phyloP scores from a whole-genome alignment of 1,140 invertebrate genomes.

The Cephus cinctus region DNA sequence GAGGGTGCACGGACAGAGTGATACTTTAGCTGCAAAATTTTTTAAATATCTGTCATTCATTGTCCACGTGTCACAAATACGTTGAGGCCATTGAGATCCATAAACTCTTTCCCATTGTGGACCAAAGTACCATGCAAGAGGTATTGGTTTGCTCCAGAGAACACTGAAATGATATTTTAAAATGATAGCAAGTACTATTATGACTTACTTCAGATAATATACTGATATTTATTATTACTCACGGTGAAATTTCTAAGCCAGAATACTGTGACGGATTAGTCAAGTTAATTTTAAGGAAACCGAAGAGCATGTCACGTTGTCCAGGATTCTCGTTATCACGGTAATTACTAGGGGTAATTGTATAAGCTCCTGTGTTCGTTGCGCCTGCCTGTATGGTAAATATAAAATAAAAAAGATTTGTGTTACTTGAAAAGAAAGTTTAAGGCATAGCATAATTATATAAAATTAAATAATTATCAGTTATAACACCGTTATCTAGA shows the following conservation, averaged over 20 bases:
- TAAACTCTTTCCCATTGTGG: conserved; percentile 80
- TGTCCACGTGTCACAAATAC: conserved; percentile 86
- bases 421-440: not conserved
- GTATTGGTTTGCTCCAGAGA: conserved; percentile 88
- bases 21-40: conserved; percentile 83
- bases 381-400: conserved; percentile 57
- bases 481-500: not conserved
- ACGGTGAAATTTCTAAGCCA: conserved; percentile 75
- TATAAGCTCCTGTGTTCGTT: conserved; percentile 67
- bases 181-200: not conserved
- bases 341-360: conserved; percentile 69
- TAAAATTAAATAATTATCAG: conserved; percentile 3
- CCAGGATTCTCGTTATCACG: conserved; percentile 66
- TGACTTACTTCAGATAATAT: not conserved
- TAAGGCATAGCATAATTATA: not conserved
- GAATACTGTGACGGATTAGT: conserved; percentile 74
- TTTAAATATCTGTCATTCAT: conserved; percentile 82
- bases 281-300: conserved; percentile 88
- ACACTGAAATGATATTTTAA: conserved; percentile 55
- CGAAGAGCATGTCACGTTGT: conserved; percentile 76
- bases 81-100: conserved; percentile 76
- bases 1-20: conserved; percentile 88
- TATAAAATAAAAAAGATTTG: conserved; percentile 1
- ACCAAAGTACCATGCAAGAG: conserved; percentile 88
- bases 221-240: conserved; percentile 50